Evolutionary conservation across 2,888 invertebrate genomes (phyloP), one percentile per base, ranked within the genome.

Genomic region (Spilarctia lutea): DNA sequence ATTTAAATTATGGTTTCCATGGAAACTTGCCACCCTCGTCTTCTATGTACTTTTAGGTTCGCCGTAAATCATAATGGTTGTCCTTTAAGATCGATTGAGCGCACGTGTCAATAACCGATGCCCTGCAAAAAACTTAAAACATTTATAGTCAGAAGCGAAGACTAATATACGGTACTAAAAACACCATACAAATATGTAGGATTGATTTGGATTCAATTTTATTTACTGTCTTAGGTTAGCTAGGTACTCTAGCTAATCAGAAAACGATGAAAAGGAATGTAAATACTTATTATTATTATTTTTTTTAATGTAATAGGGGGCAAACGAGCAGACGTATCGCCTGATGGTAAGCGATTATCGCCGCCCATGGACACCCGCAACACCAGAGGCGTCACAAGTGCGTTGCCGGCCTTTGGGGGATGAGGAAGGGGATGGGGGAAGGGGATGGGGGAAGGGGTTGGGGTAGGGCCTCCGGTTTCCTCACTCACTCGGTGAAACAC

Each of bases 231-330:
- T 6, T 30, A 48, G 3, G 0, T 24, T 4, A n/a, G n/a, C n/a
- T n/a, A n/a, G n/a, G n/a, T n/a, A 33, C 45, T 8, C 27, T 63
- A 20, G 18, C n/a, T 56, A 33, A 20, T 73, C 73, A 71, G 81
- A 75, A 80, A 81, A 83, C 73, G 74, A 77, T 84, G 77, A 76
- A 81, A 82, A 81, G 75, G 80, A 78, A 79, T 73, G 76, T 68
- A 75, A 83, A 83, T 81, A n/a, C n/a, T n/a, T n/a, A n/a, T n/a
- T n/a, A n/a, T n/a, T n/a, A n/a, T n/a, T n/a, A n/a, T n/a, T n/a
- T n/a, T n/a, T n/a, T n/a, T n/a, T n/a, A n/a, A n/a, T n/a, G n/a
- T n/a, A n/a, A n/a, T n/a, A n/a, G n/a, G n/a, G n/a, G n/a, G n/a
- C n/a, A n/a, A n/a, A n/a, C n/a, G n/a, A n/a, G n/a, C n/a, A n/a